A percentile compares a stretch with the other conserved stretches of the same genome.
Evolutionary conservation across 2,888 invertebrate species (phyloP).

Genomic region (Empis stercorea): DNA sequence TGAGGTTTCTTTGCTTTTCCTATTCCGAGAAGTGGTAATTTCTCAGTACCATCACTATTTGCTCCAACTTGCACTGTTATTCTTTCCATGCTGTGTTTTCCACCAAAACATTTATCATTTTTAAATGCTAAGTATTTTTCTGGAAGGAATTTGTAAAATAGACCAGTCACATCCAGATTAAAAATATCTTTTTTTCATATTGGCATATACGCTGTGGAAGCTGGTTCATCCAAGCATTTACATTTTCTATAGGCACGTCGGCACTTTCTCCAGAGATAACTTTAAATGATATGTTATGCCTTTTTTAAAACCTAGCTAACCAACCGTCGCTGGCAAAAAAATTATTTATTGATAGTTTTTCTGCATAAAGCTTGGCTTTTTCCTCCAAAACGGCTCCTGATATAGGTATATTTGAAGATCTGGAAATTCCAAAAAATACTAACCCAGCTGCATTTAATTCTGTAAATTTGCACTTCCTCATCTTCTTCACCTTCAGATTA

Average conservation of each 20-base stretch:
- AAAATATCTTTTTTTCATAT: conserved; percentile 3
- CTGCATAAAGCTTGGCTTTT: too few species aligned
- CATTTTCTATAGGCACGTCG: neutral
- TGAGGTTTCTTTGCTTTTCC: conserved; percentile 16
- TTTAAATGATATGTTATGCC: neutral
- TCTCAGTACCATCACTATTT: conserved; percentile 18
- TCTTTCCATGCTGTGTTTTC: conserved; percentile 16
- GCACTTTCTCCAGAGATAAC: conserved; percentile 1
- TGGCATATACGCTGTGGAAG: neutral
- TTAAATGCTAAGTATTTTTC: conserved; percentile 5
- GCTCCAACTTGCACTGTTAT: conserved; percentile 17
- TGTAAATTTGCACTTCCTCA: too few species aligned
- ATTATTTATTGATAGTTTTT: too few species aligned
- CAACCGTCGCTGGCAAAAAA: neutral
- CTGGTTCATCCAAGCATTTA: neutral
- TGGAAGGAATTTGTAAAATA: conserved; percentile 5
- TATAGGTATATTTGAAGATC: too few species aligned
- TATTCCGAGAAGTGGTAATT: conserved; percentile 17
- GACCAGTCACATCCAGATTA: conserved; percentile 5
- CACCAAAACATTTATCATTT: conserved; percentile 16
- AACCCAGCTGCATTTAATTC: too few species aligned
- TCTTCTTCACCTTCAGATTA: too few species aligned
- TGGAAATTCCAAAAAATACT: too few species aligned
- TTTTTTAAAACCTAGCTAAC: neutral
- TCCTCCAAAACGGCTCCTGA: too few species aligned